Percentiles rank a stretch among this genome's conserved stretches.
Evolutionary conservation across 2,113 vertebrate genomes (phyloP).

Genomic region (Vimba vimba): DNA sequence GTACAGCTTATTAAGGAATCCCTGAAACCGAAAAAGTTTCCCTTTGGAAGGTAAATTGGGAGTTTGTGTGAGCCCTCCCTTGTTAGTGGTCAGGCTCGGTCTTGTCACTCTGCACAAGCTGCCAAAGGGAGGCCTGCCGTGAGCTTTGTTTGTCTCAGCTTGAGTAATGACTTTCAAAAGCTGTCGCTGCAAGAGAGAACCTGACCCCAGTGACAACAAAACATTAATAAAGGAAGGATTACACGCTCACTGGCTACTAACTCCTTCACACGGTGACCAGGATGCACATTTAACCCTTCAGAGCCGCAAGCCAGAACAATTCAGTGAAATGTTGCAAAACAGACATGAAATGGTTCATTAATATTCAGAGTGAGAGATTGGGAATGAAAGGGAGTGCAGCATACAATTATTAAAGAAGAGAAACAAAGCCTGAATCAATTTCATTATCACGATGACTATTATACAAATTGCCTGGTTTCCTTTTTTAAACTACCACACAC

Average conservation of each 20-base stretch:
- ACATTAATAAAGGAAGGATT: slow-evolving; percentile 61
- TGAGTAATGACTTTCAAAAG: slow-evolving; percentile 57
- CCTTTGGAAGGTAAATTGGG: neutral
- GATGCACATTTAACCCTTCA: slow-evolving; percentile 23
- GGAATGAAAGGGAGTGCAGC: neutral
- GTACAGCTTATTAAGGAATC: slow-evolving; percentile 10
- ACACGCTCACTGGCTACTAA: slow-evolving; percentile 30
- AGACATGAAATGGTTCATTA: neutral
- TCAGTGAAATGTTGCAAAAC: neutral
- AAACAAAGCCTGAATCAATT: slow-evolving; percentile 12
- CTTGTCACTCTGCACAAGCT: slow-evolving; percentile 37
- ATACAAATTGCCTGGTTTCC: neutral
- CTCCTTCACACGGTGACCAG: slow-evolving; percentile 14
- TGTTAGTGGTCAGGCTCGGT: slow-evolving; percentile 33
- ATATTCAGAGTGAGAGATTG: slow-evolving; percentile 7
- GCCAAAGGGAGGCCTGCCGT: slow-evolving; percentile 17
- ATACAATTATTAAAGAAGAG: slow-evolving; percentile 3
- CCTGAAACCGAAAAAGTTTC: slow-evolving; percentile 15
- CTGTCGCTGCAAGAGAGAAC: slow-evolving; percentile 43
- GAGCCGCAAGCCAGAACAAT: neutral
- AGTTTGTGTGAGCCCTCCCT: neutral
- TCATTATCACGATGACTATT: neutral
- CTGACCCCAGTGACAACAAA: slow-evolving; percentile 47
- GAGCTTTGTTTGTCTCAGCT: slow-evolving; percentile 46
- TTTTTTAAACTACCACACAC: neutral